Evolutionary conservation across 2,113 vertebrate genomes (phyloP).

Genomic region (Jacana jacana): DNA sequence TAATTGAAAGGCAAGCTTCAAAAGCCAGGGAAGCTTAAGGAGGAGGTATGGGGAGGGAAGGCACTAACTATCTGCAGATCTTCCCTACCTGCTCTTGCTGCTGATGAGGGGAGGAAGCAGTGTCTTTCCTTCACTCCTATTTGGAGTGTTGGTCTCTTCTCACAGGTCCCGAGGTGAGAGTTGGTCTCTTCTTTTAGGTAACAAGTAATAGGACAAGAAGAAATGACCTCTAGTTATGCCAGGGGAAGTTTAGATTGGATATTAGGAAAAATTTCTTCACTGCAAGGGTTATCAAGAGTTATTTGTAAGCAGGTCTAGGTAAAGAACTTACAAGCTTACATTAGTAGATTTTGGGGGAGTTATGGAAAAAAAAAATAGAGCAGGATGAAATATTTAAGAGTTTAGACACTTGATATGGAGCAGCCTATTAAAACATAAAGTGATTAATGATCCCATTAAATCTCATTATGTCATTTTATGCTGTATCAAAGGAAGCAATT

Average conservation of each 20-base stretch:
- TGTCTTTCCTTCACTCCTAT: neutral
- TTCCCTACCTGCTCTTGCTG: neutral
- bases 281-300: neutral
- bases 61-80: neutral
- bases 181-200: neutral
- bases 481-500: conserved; percentile 50
- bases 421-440: conserved; percentile 39
- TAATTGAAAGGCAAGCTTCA: conserved; percentile 25
- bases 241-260: neutral
- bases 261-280: neutral
- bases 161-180: neutral
- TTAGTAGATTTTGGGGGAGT: neutral
- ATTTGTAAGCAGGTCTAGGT: neutral
- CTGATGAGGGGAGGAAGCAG: neutral
- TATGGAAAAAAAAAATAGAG: neutral
- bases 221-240: neutral
- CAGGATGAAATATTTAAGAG: conserved; percentile 1
- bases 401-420: conserved; percentile 18
- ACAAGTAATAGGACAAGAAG: neutral
- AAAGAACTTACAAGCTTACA: neutral
- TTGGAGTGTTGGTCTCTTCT: neutral
- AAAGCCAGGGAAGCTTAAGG: neutral
- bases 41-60: neutral
- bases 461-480: conserved; percentile 42
- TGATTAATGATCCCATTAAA: conserved; percentile 56